phyloP scores from a whole-genome alignment of 2,888 invertebrate species.

The Tenthredo distinguenda region DNA sequence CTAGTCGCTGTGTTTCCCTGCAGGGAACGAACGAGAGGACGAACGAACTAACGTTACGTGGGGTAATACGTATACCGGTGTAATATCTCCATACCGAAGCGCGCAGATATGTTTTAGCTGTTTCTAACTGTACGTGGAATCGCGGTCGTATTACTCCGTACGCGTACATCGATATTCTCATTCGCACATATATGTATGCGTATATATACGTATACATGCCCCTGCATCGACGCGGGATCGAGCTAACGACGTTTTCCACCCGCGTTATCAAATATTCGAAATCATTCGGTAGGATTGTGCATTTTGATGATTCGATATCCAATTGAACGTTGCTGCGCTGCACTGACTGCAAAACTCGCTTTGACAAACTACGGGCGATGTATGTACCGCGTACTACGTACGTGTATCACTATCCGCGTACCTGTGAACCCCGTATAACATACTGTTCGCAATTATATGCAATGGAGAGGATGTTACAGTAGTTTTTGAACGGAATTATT shows the following conservation, averaged over 20 bases:
- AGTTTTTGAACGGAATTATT: background rate
- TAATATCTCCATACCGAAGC: background rate
- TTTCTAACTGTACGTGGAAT: background rate
- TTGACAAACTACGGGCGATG: conserved; percentile 17
- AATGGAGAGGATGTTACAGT: background rate
- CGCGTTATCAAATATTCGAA: conserved; percentile 77
- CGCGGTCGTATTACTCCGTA: background rate
- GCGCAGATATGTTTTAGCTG: background rate
- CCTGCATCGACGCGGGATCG: conserved; percentile 41
- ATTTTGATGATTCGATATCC: conserved; percentile 75
- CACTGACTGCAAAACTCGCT: conserved; percentile 1
- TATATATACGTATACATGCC: conserved; percentile 57
- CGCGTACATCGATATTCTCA: conserved; percentile 56
- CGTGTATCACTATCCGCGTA: too few relatives aligned
- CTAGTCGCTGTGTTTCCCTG: background rate
- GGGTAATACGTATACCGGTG: background rate
- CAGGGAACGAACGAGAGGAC: background rate
- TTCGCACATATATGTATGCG: conserved; percentile 53
- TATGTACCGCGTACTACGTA: too few relatives aligned
- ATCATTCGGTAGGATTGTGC: conserved; percentile 75
- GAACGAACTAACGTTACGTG: background rate
- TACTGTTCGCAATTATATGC: background rate
- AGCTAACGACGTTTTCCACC: conserved; percentile 66
- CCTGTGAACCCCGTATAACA: background rate
- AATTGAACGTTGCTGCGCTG: background rate